These are phyloP conservation scores for Sapayoa aenigma DNA, from an alignment of 2,113 vertebrate species.

Conservation along the genomic window DNA sequence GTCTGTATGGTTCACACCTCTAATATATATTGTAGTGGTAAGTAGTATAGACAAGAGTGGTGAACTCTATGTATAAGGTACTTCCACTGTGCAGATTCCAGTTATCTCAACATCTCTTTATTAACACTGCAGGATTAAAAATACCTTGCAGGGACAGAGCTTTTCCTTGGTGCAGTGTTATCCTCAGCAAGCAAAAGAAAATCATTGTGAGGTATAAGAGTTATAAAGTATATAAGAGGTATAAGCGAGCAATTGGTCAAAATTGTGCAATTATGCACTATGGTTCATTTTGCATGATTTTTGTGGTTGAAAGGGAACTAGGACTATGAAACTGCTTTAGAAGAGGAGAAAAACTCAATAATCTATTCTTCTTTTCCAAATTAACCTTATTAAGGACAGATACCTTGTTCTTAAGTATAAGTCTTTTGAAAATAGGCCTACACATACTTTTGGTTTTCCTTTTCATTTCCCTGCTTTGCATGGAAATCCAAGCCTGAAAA, in stretches of 20 bases:
- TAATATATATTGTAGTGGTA: background rate
- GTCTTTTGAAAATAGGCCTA: background rate
- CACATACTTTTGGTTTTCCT: background rate
- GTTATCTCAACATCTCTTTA: background rate
- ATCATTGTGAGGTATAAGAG: background rate
- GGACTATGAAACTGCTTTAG: background rate
- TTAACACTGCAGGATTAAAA: background rate
- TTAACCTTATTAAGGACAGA: background rate
- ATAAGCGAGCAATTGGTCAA: background rate
- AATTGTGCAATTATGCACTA: background rate
- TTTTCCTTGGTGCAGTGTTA: background rate
- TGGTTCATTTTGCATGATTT: background rate
- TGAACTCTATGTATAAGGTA: background rate
- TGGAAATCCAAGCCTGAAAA: background rate
- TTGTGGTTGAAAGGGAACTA: background rate
- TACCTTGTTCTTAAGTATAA: background rate
- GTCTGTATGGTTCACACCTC: background rate
- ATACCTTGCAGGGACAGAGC: background rate
- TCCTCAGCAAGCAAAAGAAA: background rate
- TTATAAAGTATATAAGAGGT: too few species aligned
- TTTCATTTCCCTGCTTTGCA: background rate
- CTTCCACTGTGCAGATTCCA: background rate
- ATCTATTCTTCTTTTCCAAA: background rate
- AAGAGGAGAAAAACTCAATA: background rate
- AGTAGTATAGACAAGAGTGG: background rate